Conservation (phyloP, 1,140 invertebrate genomes). For the Zaprionus vittiger region DNA sequence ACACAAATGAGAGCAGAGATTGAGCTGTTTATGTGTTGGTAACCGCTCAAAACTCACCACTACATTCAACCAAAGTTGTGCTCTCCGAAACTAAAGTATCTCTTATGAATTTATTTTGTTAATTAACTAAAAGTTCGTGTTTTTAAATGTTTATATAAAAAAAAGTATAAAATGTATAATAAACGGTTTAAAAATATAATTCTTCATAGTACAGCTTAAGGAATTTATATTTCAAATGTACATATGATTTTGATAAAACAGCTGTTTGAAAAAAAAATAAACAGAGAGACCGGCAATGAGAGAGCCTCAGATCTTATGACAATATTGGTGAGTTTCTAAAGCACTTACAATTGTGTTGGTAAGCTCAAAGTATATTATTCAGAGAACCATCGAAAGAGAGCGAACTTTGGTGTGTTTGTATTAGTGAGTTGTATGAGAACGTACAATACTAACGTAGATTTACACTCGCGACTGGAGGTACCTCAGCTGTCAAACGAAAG, state of each 20-base stretch:
- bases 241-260: neutral
- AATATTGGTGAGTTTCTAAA: neutral
- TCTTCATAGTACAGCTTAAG: too few relatives aligned
- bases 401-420: neutral
- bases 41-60: neutral
- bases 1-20: neutral
- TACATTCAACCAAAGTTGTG: neutral
- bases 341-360: too few relatives aligned
- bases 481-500: neutral
- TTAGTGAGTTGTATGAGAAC: neutral
- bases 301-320: neutral
- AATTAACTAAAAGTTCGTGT: neutral
- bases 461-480: neutral
- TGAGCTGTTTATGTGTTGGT: neutral
- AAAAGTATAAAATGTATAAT: too few relatives aligned
- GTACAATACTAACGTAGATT: too few relatives aligned
- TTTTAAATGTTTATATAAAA: neutral
- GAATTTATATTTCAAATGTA: neutral
- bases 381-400: neutral
- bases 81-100: neutral
- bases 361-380: too few relatives aligned
- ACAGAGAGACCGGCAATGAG: neutral
- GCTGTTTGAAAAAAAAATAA: neutral
- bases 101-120: neutral
- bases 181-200: neutral